Conservation (phyloP, 2,888 invertebrate genomes). For the Aleiodes alternator region DNA sequence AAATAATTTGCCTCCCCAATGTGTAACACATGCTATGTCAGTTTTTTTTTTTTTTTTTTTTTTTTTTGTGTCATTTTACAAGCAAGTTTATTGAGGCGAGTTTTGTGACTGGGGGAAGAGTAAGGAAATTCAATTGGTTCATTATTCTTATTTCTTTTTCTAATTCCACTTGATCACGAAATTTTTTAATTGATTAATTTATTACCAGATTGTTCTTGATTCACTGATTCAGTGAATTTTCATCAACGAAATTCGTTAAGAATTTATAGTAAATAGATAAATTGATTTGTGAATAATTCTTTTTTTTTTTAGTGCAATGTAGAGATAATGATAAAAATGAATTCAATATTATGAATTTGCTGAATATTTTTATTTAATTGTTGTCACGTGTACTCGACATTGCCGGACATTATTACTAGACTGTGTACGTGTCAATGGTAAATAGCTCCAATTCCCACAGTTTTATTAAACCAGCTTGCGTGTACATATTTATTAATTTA, state of each 20-base stretch:
- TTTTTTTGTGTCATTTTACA: constrained; percentile 1
- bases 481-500: constrained; percentile 36
- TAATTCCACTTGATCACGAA: constrained; percentile 24
- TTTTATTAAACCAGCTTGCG: constrained; percentile 4
- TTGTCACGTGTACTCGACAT: not conserved
- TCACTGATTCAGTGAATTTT: not conserved
- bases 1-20: constrained; percentile 21
- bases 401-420: constrained; percentile 7
- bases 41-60: constrained; percentile 21
- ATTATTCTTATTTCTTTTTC: constrained; percentile 1
- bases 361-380: not conserved
- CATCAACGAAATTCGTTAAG: not conserved
- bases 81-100: constrained; percentile 14
- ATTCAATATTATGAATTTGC: not conserved
- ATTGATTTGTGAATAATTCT: too few relatives aligned
- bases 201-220: not conserved
- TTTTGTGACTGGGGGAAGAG: constrained; percentile 8
- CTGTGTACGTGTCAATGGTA: not conserved
- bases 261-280: not conserved
- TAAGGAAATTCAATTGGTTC: constrained; percentile 4
- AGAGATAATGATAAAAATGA: not conserved
- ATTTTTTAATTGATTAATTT: constrained; percentile 9
- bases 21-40: constrained; percentile 12
- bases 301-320: too few relatives aligned
- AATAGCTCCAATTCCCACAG: constrained; percentile 13